phyloP scores from a whole-genome alignment of 2,113 vertebrate genomes.

The Morone saxatilis region DNA sequence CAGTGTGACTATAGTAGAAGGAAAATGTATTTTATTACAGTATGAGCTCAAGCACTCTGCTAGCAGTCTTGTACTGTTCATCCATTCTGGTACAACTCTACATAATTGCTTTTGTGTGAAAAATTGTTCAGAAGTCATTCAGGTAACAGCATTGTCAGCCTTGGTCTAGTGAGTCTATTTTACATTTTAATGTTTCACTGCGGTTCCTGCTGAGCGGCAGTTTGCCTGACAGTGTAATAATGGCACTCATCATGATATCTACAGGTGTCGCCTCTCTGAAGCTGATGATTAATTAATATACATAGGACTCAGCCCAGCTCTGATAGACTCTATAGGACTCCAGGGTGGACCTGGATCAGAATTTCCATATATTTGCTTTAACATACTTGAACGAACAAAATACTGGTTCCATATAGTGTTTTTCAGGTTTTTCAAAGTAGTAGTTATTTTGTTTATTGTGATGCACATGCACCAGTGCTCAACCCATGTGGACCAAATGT shows the following conservation, averaged over 20 bases:
- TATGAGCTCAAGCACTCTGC: neutral
- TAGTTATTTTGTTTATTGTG: neutral
- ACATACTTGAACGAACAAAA: no score
- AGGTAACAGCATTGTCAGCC: conserved; percentile 35
- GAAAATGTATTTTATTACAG: conserved; percentile 7
- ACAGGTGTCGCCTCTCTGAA: conserved; percentile 38
- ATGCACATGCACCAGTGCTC: neutral
- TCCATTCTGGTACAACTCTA: conserved; percentile 25
- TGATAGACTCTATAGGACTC: neutral
- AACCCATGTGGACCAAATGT: neutral
- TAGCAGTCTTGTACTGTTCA: conserved; percentile 17
- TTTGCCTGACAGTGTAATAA: conserved; percentile 45
- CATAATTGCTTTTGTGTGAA: conserved; percentile 39
- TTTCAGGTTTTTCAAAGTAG: no score
- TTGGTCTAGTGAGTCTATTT: conserved; percentile 50
- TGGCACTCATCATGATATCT: conserved; percentile 48
- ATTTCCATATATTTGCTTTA: neutral
- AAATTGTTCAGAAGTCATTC: conserved; percentile 46
- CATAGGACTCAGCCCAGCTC: conserved; percentile 15
- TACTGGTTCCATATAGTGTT: no score
- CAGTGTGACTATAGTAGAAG: neutral
- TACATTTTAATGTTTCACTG: conserved; percentile 54
- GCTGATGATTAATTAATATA: conserved; percentile 46
- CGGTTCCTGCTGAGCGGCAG: conserved; percentile 40
- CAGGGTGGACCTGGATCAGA: neutral